Conservation (phyloP, 2,113 vertebrate genomes). For the Cephalophus harveyi region DNA sequence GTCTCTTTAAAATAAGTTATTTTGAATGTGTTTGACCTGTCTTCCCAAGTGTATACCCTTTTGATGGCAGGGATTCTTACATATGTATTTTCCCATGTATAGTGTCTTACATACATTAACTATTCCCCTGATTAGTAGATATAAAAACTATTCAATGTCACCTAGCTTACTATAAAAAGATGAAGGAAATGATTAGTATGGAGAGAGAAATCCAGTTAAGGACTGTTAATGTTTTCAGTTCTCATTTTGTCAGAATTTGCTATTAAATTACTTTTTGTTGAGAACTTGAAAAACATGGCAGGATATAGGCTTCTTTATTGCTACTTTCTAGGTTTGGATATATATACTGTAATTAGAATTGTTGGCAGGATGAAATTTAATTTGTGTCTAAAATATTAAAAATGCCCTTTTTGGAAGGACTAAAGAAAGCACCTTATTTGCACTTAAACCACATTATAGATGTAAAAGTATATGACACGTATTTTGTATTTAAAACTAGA, state of each 20-base stretch:
- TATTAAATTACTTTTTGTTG: not conserved
- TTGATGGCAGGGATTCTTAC: not conserved
- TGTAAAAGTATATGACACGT: slow-evolving; percentile 82
- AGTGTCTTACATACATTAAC: not conserved
- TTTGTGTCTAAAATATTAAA: slow-evolving; percentile 86
- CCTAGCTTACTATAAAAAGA: not conserved
- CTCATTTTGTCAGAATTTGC: not conserved
- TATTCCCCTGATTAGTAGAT: not conserved
- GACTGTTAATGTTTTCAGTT: not conserved
- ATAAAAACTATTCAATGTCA: not conserved
- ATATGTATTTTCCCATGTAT: not conserved
- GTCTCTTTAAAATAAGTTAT: not conserved
- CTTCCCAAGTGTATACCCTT: not conserved
- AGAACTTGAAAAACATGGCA: not conserved
- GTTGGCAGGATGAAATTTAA: slow-evolving; percentile 70
- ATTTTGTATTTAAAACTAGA: slow-evolving; percentile 86
- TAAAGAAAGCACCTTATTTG: slow-evolving; percentile 83
- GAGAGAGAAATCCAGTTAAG: not conserved
- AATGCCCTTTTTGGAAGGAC: slow-evolving; percentile 88
- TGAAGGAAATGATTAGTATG: not conserved
- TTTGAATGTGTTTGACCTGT: not conserved
- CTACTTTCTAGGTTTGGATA: slow-evolving; percentile 62
- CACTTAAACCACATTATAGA: slow-evolving; percentile 85
- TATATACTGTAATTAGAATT: slow-evolving; percentile 63
- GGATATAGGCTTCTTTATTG: slow-evolving; percentile 34